Conservation (phyloP, 1,140 invertebrate genomes). For the Cotesia glomerata region DNA sequence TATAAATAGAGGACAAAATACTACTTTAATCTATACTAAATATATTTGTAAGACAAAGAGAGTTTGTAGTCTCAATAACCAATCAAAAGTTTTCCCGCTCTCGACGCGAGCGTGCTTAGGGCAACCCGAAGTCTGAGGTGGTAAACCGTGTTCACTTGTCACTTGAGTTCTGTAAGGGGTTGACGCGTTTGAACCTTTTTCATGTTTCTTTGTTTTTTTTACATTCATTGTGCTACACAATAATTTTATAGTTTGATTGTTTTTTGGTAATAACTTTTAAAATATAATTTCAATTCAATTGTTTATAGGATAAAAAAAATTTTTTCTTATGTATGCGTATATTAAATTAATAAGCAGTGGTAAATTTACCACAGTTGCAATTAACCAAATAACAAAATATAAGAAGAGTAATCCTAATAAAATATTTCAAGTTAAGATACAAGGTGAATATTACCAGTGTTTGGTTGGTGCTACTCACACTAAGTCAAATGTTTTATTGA, state of each 20-base stretch:
- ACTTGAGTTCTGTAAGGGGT: background rate
- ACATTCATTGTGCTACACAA: background rate
- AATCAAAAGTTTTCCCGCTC: background rate
- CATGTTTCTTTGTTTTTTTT: background rate
- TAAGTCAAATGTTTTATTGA: background rate
- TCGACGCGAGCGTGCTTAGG: background rate
- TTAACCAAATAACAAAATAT: background rate
- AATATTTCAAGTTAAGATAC: background rate
- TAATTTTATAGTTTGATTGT: background rate
- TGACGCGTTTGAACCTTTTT: background rate
- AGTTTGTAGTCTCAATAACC: background rate
- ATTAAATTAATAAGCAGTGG: slow-evolving; percentile 1
- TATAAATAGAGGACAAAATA: background rate
- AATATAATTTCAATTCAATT: too few species aligned
- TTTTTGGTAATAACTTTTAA: background rate
- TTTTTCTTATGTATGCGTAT: background rate
- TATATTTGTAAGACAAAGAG: background rate
- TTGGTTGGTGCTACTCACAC: background rate
- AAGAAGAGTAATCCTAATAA: background rate
- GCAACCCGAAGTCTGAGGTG: background rate
- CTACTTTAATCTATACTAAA: background rate
- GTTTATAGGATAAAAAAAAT: too few species aligned
- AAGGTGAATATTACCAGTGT: background rate
- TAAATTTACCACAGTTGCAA: background rate
- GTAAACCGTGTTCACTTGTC: background rate